Evolutionary conservation across 2,113 vertebrate genomes (phyloP).

Genomic region (Numida meleagris): DNA sequence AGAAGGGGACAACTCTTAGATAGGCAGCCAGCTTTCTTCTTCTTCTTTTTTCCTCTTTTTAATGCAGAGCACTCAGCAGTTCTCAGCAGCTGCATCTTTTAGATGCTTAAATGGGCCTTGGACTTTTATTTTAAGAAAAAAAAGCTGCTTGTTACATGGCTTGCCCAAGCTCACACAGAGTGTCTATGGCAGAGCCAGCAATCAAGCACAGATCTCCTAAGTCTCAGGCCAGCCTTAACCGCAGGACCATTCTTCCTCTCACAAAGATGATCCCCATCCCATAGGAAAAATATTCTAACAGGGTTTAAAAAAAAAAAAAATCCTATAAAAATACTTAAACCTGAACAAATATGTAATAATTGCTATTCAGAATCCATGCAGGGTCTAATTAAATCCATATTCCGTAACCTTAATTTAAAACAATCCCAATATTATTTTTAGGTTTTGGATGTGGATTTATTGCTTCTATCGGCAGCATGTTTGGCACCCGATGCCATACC

Average conservation of each 20-base stretch:
- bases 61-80: conserved; percentile 24
- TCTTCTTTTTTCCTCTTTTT: background rate
- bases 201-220: conserved; percentile 9
- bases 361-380: conserved; percentile 60
- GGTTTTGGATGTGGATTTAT: conserved; percentile 58
- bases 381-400: conserved; percentile 63
- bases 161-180: conserved; percentile 54
- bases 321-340: conserved; percentile 72
- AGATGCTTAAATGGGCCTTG: background rate
- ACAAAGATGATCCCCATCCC: conserved; percentile 64
- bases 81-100: background rate
- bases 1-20: conserved; percentile 12
- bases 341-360: conserved; percentile 68
- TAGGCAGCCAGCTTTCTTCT: conserved; percentile 44
- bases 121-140: conserved; percentile 22
- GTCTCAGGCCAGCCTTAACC: conserved; percentile 56
- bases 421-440: conserved; percentile 70
- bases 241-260: conserved; percentile 61
- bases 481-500: conserved; percentile 35
- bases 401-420: conserved; percentile 50
- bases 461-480: conserved; percentile 64
- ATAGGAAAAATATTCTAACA: conserved; percentile 54
- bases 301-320: background rate
- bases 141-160: background rate
- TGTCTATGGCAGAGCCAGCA: conserved; percentile 50